Conservation (phyloP, 2,888 invertebrate species). For the Leucophenga montana region DNA sequence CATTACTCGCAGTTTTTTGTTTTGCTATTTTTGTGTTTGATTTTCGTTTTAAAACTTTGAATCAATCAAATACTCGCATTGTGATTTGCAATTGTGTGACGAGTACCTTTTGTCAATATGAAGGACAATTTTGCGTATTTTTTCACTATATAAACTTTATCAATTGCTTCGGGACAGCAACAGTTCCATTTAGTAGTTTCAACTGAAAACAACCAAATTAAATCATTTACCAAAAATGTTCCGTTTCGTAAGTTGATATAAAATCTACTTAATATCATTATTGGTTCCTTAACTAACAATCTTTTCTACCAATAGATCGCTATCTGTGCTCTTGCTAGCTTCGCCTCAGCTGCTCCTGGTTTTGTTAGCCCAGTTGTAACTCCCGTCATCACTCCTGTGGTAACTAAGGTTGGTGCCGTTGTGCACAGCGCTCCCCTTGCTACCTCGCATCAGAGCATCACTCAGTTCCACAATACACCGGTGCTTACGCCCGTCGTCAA, state of each 20-base stretch:
- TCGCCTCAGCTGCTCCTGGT: slow-evolving; percentile 68
- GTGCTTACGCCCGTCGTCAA: slow-evolving; percentile 29
- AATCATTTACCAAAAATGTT: neutral
- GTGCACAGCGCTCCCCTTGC: slow-evolving; percentile 72
- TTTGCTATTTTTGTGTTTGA: neutral
- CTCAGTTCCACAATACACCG: slow-evolving; percentile 73
- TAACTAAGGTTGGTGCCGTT: slow-evolving; percentile 66
- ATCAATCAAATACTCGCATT: too few species aligned
- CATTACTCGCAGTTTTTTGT: neutral
- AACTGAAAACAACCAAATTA: neutral
- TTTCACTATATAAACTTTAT: neutral
- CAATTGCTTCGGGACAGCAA: neutral
- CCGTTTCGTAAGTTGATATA: neutral
- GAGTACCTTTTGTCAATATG: too few species aligned
- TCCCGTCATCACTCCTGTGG: slow-evolving; percentile 64
- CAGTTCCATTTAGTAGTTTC: neutral
- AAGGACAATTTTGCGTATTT: neutral
- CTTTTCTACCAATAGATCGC: slow-evolving; percentile 53
- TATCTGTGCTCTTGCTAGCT: slow-evolving; percentile 64
- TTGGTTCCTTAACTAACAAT: too few species aligned
- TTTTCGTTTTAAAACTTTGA: too few species aligned
- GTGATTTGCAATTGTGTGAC: too few species aligned
- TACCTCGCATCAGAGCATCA: slow-evolving; percentile 76
- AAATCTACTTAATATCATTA: too few species aligned
- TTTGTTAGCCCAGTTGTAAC: slow-evolving; percentile 50